Evolutionary conservation across 2,797 vertebrate species (phyloP).

Genomic region (Leptodactylus fallax): DNA sequence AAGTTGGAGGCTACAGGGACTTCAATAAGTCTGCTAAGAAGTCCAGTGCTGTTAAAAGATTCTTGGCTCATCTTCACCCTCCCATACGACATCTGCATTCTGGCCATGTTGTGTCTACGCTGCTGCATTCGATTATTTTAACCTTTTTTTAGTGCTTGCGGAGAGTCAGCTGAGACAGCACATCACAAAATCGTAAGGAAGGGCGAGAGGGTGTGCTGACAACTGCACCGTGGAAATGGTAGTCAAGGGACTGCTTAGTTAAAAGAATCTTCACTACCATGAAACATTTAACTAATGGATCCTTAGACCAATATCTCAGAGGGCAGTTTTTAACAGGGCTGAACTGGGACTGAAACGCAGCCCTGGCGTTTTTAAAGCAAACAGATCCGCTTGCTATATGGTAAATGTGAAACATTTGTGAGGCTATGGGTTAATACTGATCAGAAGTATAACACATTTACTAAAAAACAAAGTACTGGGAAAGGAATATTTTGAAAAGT

Average conservation of each 20-base stretch:
- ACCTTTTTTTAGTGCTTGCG: neutral
- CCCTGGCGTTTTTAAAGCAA: no score
- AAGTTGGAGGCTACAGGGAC: neutral
- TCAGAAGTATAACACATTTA: no score
- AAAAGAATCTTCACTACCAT: neutral
- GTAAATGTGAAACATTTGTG: no score
- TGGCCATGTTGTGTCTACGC: neutral
- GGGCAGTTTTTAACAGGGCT: no score
- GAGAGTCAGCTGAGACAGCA: neutral
- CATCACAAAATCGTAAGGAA: neutral
- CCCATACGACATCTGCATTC: conserved; percentile 1
- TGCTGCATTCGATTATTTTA: neutral
- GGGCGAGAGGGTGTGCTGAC: neutral
- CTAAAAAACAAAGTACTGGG: no score
- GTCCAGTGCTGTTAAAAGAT: neutral
- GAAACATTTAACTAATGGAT: neutral
- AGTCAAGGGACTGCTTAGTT: neutral
- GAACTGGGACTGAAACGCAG: no score
- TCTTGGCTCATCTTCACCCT: neutral
- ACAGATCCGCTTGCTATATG: no score
- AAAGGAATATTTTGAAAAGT: no score
- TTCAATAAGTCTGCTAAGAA: conserved; percentile 2
- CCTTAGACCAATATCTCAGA: neutral
- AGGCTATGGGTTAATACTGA: no score
- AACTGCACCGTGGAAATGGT: neutral